phyloP scores from a whole-genome alignment of 1,140 invertebrate species.

The Papilio polytes region DNA sequence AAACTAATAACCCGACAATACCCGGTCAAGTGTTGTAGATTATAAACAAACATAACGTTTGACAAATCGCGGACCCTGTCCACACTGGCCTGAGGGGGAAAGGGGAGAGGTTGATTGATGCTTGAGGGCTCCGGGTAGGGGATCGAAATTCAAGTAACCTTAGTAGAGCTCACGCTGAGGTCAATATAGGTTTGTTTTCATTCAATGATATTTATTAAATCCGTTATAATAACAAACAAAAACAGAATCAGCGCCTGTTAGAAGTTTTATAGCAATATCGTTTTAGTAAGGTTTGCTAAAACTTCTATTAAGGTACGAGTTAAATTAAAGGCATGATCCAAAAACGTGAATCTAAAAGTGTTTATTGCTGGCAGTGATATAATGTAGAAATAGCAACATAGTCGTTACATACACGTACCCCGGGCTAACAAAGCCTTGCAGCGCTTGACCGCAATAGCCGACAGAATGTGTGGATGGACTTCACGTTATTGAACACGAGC shows the following conservation, averaged over 20 bases:
- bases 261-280: neutral
- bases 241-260: neutral
- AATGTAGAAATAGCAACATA: conserved; percentile 26
- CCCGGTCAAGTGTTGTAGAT: conserved; percentile 18
- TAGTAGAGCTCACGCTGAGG: neutral
- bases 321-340: neutral
- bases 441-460: conserved; percentile 35
- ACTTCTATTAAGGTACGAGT: neutral
- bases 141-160: conserved; percentile 30
- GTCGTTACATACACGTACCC: conserved; percentile 1
- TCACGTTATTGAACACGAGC: conserved; percentile 22
- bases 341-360: neutral
- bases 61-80: conserved; percentile 34
- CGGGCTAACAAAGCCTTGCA: conserved; percentile 6
- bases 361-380: neutral
- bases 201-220: neutral
- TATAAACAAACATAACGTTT: conserved; percentile 36
- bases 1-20: conserved; percentile 28
- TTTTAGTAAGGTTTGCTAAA: neutral
- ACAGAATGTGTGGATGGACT: conserved; percentile 22
- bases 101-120: conserved; percentile 23
- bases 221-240: no score
- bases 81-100: neutral
- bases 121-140: neutral
- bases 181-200: neutral